Evolutionary conservation across 1,140 invertebrate species (phyloP), one percentile per base, ranked within the genome.

Genomic region (Polyergus mexicanus): DNA sequence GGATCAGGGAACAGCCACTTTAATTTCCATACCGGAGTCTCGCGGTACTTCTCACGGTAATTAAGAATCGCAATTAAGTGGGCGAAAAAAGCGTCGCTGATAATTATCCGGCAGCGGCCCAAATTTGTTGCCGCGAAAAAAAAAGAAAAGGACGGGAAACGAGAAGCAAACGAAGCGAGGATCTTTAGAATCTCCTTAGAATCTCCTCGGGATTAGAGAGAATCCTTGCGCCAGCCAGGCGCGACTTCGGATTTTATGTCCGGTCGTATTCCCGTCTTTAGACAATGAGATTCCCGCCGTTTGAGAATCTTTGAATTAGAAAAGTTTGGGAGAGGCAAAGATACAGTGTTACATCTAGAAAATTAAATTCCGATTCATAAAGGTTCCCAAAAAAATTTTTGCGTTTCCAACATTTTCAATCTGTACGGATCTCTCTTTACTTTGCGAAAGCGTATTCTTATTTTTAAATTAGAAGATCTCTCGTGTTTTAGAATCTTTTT

Each of bases 1-100:
- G 11, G 77, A 44, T 56, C 35, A 38, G 60, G 80, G 25, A 72
- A 83, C 44, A 54, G 62, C 44, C 60, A 60, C 32, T 85, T 85
- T 71, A 71, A 87, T 87, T 87, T 74, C n/a, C 63, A 22, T 22
- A 28, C 72, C 51, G 63, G 72, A 54, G 72, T 65, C 78, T 44
- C 35, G 68, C 32, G 78, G 78, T 74, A 74, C 68, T 83, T 74
- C 25, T 47, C 68, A 10, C 72, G 74, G 54, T 80, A 87, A 87
- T 88, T 88, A 80, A 88, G 66, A 88, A 62, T 60, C 13, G 41
- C 74, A 60, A 74, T 87, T 84, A 87, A 78, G 22, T 38, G 51
- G 51, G 62, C 68, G 80, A 51, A 78, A 78, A 78, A 72, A 68
- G 22, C 63, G 72, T 62, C 63, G 35, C 75, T 69, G 84, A 81